phyloP scores from a whole-genome alignment of 2,113 vertebrate genomes.

The Erythrocercus mccallii region DNA sequence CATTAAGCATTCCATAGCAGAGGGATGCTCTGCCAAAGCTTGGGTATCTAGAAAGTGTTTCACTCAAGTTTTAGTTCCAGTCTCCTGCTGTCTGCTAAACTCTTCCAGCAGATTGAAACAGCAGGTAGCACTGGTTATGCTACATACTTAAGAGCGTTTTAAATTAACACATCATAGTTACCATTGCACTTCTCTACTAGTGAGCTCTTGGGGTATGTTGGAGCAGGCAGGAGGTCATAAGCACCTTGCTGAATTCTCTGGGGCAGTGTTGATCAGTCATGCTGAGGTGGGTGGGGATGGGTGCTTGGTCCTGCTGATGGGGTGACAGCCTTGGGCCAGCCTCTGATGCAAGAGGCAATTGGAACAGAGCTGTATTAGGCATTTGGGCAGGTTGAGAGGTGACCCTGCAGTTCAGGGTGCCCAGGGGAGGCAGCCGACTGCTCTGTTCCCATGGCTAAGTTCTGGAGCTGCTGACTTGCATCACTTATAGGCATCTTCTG shows the following conservation, averaged over 20 bases:
- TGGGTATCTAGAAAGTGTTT: conserved; percentile 37
- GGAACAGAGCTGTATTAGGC: fast-evolving
- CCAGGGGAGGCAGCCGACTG: not conserved
- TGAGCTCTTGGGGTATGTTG: not conserved
- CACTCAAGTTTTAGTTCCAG: conserved; percentile 48
- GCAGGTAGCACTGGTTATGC: conserved; percentile 57
- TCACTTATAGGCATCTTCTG: not conserved
- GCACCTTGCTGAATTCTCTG: not conserved
- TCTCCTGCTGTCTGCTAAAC: conserved; percentile 56
- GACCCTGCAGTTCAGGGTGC: not conserved
- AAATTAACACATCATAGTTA: conserved; percentile 63
- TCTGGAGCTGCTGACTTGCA: fast-evolving
- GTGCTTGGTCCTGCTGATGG: not conserved
- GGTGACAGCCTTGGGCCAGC: not conserved
- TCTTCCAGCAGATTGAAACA: conserved; percentile 63
- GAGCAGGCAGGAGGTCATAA: not conserved
- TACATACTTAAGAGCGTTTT: conserved; percentile 55
- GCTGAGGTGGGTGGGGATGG: not conserved
- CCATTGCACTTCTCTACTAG: conserved; percentile 4
- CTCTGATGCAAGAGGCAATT: fast-evolving
- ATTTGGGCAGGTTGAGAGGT: not conserved
- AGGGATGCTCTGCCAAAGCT: conserved; percentile 15
- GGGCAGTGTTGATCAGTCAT: fast-evolving
- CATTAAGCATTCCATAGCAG: not conserved
- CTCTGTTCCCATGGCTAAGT: not conserved